Percentiles rank a stretch among this genome's conserved stretches.
These are phyloP conservation scores for Hybognathus amarus DNA, from an alignment of 2,797 vertebrate species.

Conservation along the genomic window DNA sequence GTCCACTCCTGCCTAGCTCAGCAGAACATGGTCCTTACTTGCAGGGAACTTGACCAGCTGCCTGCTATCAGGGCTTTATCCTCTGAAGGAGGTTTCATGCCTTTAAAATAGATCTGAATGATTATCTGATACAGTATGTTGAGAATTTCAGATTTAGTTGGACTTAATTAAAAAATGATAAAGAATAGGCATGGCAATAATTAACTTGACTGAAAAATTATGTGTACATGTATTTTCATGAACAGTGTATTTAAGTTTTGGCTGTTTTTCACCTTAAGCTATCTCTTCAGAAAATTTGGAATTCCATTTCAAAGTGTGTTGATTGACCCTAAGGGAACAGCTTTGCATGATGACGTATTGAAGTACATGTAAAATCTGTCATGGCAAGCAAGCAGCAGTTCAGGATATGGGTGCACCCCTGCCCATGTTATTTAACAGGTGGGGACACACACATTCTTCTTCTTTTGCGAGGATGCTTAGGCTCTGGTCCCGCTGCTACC, in stretches of 20 bases:
- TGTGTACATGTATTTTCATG: background rate
- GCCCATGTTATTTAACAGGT: too few relatives aligned
- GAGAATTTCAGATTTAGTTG: background rate
- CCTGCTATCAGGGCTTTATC: constrained; percentile 43
- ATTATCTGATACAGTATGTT: background rate
- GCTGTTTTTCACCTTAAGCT: background rate
- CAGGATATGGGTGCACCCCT: too few relatives aligned
- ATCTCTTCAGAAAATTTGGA: background rate
- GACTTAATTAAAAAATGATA: background rate
- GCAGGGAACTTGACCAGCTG: constrained; percentile 54
- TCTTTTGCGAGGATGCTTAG: too few relatives aligned
- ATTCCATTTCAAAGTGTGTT: background rate
- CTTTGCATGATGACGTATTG: too few relatives aligned
- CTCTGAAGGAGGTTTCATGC: constrained; percentile 3
- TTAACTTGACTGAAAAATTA: background rate
- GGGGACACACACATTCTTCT: too few relatives aligned
- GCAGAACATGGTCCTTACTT: constrained; percentile 44
- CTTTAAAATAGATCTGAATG: constrained; percentile 23
- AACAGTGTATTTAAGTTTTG: background rate
- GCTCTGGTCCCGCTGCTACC: too few relatives aligned
- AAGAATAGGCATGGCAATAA: background rate
- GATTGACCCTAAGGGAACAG: too few relatives aligned
- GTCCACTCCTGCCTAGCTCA: constrained; percentile 51
- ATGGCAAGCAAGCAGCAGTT: too few relatives aligned
- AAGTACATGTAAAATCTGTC: too few relatives aligned